Base-by-base conservation (phyloP, 2,888 invertebrate genomes). In the Fragum sueziense region DNA sequence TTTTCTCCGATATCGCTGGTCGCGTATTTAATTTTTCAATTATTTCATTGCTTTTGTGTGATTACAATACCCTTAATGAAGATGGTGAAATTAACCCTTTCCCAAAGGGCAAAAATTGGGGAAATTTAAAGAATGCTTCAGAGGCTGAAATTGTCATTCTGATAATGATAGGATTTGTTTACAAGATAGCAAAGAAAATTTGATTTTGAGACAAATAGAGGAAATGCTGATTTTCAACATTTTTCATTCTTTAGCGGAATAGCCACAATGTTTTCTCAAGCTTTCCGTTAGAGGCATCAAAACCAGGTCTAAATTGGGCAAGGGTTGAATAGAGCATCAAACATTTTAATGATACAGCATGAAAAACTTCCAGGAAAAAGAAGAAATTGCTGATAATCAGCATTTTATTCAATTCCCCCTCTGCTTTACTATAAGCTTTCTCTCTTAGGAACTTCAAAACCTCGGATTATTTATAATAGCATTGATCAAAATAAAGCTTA, bases 21-120 rank as follows among this genome's bases (percentile, higher is more conserved):
- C 57, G 65, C 22, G 11, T 76, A 65, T 80, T 80, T 73, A 80
- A 76, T 69, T 76, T 76, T 73, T 68, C 70, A 80, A 76, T 80
- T 76, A 76, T 72, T 57, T 54, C 62, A 47, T 69, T 27, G 54
- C 54, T 70, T 57, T 65, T 25, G 41, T 65, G 65, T 65, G 41
- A 65, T 65, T 65, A 65, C 65, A 27, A 47, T 47, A 47, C 47
- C 3, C 47, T 37, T 47, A 47, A 47, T 47, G 47, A 47, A 47
- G 47, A 47, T 47, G 47, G 7, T 47, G n/a, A 14, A 14, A 47
- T 47, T 47, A 47, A 41, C 9, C 41, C 41, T n/a, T n/a, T n/a
- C n/a, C n/a, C n/a, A n/a, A n/a, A n/a, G n/a, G n/a, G n/a, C n/a
- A n/a, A n/a, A n/a, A n/a, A n/a, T n/a, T n/a, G n/a, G n/a, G n/a